A percentile compares a stretch with the other conserved stretches of the same genome.
Conservation (phyloP, 2,888 invertebrate genomes). For the Microplitis deprimator region DNA sequence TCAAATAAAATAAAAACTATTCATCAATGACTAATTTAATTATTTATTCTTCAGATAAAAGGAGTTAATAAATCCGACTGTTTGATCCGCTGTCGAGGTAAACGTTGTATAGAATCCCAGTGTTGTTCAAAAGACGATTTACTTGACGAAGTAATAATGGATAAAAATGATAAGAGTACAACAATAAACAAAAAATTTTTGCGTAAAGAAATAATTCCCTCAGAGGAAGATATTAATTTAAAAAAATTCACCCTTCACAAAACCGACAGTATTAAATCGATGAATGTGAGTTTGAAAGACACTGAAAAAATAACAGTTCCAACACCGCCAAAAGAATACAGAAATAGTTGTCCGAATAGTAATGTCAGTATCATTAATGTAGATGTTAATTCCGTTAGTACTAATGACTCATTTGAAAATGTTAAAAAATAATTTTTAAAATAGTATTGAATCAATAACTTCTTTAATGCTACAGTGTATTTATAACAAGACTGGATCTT, state of each 20-base stretch:
- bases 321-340: conserved; percentile 5
- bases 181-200: conserved; percentile 52
- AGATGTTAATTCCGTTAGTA: conserved; percentile 20
- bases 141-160: conserved; percentile 36
- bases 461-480: not conserved
- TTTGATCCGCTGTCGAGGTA: conserved; percentile 65
- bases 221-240: conserved; percentile 50
- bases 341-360: conserved; percentile 39
- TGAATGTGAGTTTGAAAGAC: not conserved
- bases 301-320: not conserved
- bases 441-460: not conserved
- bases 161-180: conserved; percentile 22
- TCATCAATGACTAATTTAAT: not conserved
- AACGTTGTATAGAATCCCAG: conserved; percentile 62
- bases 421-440: conserved; percentile 13
- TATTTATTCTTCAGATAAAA: conserved; percentile 4
- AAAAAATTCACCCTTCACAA: conserved; percentile 50
- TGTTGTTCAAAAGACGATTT: conserved; percentile 62
- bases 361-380: conserved; percentile 44
- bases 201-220: conserved; percentile 56
- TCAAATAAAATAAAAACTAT: conserved; percentile 4
- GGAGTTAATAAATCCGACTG: conserved; percentile 59
- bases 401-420: conserved; percentile 5
- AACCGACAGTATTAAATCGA: conserved; percentile 43
- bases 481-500: not conserved